These are phyloP conservation scores for Aspidiotus rigidus DNA, from an alignment of 2,888 invertebrate species.

Conservation along the genomic window DNA sequence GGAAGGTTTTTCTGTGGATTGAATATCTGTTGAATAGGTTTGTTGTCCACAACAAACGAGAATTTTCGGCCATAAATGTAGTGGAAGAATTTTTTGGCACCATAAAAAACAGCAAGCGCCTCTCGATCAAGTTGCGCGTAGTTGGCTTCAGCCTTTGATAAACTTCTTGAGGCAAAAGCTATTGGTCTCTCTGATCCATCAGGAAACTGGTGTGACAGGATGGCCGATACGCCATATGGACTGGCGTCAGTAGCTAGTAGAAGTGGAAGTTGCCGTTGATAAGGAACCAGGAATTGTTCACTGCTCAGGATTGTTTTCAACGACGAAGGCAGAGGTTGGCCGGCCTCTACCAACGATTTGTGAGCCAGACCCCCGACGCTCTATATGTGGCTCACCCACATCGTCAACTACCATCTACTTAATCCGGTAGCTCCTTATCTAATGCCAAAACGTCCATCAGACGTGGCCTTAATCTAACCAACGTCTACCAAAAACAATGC, in stretches of 20 bases:
- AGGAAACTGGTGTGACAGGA: constrained; percentile 33
- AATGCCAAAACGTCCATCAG: too few relatives aligned
- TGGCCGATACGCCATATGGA: constrained; percentile 34
- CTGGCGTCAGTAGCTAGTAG: constrained; percentile 35
- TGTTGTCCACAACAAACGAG: constrained; percentile 9
- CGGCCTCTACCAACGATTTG: too few relatives aligned
- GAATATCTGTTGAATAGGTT: constrained; percentile 14
- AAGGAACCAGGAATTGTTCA: constrained; percentile 36
- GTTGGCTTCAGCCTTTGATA: constrained; percentile 29
- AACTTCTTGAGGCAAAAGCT: constrained; percentile 34
- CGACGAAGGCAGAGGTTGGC: too few relatives aligned
- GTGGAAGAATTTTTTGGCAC: constrained; percentile 9
- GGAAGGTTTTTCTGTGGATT: constrained; percentile 16
- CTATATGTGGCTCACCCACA: too few relatives aligned
- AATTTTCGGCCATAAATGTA: background rate
- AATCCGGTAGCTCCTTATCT: too few relatives aligned
- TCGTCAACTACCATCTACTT: too few relatives aligned
- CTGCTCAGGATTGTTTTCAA: too few relatives aligned
- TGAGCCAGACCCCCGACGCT: too few relatives aligned
- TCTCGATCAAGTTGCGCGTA: constrained; percentile 36
- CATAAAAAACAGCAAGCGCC: constrained; percentile 34
- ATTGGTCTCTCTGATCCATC: constrained; percentile 35
- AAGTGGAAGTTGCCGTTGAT: constrained; percentile 33
- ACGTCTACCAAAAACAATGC: too few relatives aligned
- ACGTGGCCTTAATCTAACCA: too few relatives aligned